Conservation (phyloP, 2,888 invertebrate genomes). For the Drosophila dives region DNA sequence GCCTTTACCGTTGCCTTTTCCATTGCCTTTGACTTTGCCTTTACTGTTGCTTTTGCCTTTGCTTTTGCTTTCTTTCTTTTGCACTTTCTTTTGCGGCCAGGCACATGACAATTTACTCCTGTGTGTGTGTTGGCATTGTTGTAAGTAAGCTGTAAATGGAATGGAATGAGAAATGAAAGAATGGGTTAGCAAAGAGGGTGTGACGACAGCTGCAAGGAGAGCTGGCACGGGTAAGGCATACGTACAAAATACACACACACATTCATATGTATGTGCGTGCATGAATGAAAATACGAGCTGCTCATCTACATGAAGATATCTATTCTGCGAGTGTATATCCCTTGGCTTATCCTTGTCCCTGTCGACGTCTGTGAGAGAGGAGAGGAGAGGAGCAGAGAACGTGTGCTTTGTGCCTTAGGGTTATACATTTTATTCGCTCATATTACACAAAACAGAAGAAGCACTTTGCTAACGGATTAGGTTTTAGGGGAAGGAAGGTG, state of each 20-base stretch:
- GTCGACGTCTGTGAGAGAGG: neutral
- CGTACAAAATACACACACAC: slow-evolving; percentile 23
- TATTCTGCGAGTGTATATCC: slow-evolving; percentile 53
- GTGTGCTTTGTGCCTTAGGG: slow-evolving; percentile 62
- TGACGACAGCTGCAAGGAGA: slow-evolving; percentile 29
- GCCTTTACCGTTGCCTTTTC: slow-evolving; percentile 1
- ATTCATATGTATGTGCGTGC: slow-evolving; percentile 6
- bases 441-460: slow-evolving; percentile 71
- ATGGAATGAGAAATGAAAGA: slow-evolving; percentile 25
- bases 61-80: slow-evolving; percentile 13
- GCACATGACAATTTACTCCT: slow-evolving; percentile 39
- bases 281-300: slow-evolving; percentile 35
- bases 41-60: slow-evolving; percentile 13
- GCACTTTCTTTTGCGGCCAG: slow-evolving; percentile 34
- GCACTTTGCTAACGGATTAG: slow-evolving; percentile 73
- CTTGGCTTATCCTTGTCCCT: slow-evolving; percentile 62
- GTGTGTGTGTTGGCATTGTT: slow-evolving; percentile 49
- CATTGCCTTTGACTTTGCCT: slow-evolving; percentile 1
- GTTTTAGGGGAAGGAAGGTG: slow-evolving; percentile 40
- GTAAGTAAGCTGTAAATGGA: slow-evolving; percentile 25
- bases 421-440: slow-evolving; percentile 63
- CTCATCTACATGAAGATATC: slow-evolving; percentile 37
- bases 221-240: slow-evolving; percentile 14
- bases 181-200: slow-evolving; percentile 31
- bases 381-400: slow-evolving; percentile 12